These are phyloP conservation scores for Ranitomeya imitator DNA, from an alignment of 2,113 vertebrate genomes.

Conservation along the genomic window DNA sequence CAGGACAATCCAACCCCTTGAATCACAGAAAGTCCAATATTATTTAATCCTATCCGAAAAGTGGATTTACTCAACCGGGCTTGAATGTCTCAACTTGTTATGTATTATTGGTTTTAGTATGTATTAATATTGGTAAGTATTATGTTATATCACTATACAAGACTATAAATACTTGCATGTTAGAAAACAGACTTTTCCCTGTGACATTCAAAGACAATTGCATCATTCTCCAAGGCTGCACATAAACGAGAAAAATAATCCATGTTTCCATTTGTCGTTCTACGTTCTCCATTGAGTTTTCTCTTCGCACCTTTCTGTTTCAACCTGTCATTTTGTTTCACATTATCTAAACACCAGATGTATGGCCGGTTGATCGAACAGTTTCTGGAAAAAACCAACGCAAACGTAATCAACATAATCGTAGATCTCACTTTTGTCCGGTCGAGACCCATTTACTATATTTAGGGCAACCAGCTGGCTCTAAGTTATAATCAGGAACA, in stretches of 20 bases:
- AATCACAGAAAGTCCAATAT: too few species aligned
- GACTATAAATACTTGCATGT: too few species aligned
- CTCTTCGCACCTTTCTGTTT: slow-evolving; percentile 11
- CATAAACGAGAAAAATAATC: slow-evolving; percentile 23
- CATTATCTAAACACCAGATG: slow-evolving; percentile 40
- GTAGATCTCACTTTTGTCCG: not conserved
- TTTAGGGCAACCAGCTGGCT: slow-evolving; percentile 51
- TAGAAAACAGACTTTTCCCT: too few species aligned
- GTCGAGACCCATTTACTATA: slow-evolving; percentile 30
- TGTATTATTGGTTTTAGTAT: too few species aligned
- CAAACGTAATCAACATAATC: not conserved
- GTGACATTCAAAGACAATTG: not conserved
- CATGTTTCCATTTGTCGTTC: slow-evolving; percentile 4
- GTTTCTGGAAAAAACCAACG: not conserved
- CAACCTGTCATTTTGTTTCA: slow-evolving; percentile 9
- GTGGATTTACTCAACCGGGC: too few species aligned
- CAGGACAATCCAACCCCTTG: too few species aligned
- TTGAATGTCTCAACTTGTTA: too few species aligned
- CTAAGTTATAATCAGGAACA: slow-evolving; percentile 5
- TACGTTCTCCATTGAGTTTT: not conserved
- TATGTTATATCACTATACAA: too few species aligned
- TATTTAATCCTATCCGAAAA: too few species aligned
- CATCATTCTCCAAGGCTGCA: not conserved
- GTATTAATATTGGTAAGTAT: too few species aligned
- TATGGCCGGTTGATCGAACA: slow-evolving; percentile 10